Conservation (phyloP, 2,888 invertebrate species). For the Margaritifera margaritifera region DNA sequence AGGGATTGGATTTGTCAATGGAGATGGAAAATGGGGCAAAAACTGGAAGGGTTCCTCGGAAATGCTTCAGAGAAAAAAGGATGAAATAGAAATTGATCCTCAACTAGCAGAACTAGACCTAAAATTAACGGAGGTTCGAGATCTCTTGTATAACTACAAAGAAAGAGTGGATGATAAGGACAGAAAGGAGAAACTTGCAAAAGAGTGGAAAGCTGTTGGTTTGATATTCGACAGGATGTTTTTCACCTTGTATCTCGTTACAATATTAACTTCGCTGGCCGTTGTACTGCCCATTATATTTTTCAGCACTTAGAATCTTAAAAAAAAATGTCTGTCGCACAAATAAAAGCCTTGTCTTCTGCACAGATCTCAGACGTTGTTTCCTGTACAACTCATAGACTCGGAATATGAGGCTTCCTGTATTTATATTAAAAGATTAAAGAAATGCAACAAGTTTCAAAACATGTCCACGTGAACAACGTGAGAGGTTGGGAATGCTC, state of each 20-base stretch:
- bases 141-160: slow-evolving; percentile 54
- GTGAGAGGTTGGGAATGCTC: too few species aligned
- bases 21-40: slow-evolving; percentile 46
- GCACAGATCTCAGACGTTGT: too few species aligned
- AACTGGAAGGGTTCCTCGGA: slow-evolving; percentile 49
- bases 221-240: slow-evolving; percentile 70
- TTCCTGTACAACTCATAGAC: too few species aligned
- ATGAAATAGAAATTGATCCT: slow-evolving; percentile 37
- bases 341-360: too few species aligned
- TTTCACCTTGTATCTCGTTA: slow-evolving; percentile 65
- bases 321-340: too few species aligned
- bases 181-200: slow-evolving; percentile 59
- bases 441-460: too few species aligned
- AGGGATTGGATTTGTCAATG: slow-evolving; percentile 47
- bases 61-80: slow-evolving; percentile 26
- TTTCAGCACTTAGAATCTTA: slow-evolving; percentile 15
- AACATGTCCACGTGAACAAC: too few species aligned
- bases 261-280: slow-evolving; percentile 64
- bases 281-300: slow-evolving; percentile 60
- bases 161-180: slow-evolving; percentile 65
- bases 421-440: too few species aligned
- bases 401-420: too few species aligned
- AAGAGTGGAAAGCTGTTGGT: slow-evolving; percentile 70
- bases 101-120: slow-evolving; percentile 55
- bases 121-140: slow-evolving; percentile 55